These are phyloP conservation scores for Chymomyza procnemis DNA, from an alignment of 2,888 invertebrate species.

Conservation along the genomic window DNA sequence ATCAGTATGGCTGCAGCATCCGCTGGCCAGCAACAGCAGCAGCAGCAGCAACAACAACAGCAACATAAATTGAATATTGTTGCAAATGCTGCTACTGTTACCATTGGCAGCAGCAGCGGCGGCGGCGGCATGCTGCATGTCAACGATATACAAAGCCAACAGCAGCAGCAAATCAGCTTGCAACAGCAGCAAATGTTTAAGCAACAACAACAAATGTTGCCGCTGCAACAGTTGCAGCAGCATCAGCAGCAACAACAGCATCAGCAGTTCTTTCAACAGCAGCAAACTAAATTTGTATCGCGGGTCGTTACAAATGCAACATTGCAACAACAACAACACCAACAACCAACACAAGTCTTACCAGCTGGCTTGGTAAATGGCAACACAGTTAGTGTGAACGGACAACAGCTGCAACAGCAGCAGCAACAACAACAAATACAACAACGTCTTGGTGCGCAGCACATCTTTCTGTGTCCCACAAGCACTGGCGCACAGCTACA, in stretches of 20 bases:
- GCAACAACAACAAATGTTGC: slow-evolving; percentile 42
- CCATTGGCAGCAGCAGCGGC: background rate
- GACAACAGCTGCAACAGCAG: slow-evolving; percentile 39
- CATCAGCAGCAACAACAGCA: slow-evolving; percentile 35
- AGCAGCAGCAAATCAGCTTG: slow-evolving; percentile 48
- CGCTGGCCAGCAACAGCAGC: slow-evolving; percentile 76
- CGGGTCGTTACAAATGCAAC: slow-evolving; percentile 67
- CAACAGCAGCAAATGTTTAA: slow-evolving; percentile 54
- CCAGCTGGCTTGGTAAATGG: slow-evolving; percentile 73
- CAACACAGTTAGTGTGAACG: slow-evolving; percentile 41
- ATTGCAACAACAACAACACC: slow-evolving; percentile 53
- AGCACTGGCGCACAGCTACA: slow-evolving; percentile 42
- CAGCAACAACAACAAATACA: slow-evolving; percentile 39
- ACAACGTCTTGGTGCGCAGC: slow-evolving; percentile 47
- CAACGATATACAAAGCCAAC: slow-evolving; percentile 48
- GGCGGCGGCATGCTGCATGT: slow-evolving; percentile 52
- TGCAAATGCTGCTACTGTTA: slow-evolving; percentile 60
- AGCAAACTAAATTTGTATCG: slow-evolving; percentile 67
- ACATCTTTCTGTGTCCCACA: slow-evolving; percentile 56
- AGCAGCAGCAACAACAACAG: slow-evolving; percentile 60
- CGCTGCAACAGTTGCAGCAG: slow-evolving; percentile 32
- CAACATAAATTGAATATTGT: slow-evolving; percentile 71
- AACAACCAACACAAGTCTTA: slow-evolving; percentile 52
- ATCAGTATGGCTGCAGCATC: slow-evolving; percentile 78
- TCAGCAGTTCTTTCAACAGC: slow-evolving; percentile 44